phyloP scores from a whole-genome alignment of 2,888 invertebrate genomes.

The Drosophila demipolita region DNA sequence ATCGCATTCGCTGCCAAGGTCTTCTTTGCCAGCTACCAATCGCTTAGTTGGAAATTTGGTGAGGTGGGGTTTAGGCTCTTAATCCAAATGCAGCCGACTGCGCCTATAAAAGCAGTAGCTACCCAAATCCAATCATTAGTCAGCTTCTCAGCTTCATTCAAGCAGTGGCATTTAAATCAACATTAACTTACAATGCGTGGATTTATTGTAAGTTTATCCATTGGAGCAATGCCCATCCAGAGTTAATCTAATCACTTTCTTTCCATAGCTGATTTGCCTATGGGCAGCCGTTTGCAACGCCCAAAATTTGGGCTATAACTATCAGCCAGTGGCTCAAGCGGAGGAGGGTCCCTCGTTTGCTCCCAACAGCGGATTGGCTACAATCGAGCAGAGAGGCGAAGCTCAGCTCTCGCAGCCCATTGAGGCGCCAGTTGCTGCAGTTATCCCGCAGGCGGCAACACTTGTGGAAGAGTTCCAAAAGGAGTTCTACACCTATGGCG shows the following conservation, averaged over 20 bases:
- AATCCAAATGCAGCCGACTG: constrained; percentile 26
- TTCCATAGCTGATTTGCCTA: constrained; percentile 65
- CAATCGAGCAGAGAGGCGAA: constrained; percentile 50
- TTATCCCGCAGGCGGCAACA: constrained; percentile 60
- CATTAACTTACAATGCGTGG: constrained; percentile 62
- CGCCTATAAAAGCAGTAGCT: constrained; percentile 61
- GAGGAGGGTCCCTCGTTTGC: constrained; percentile 58
- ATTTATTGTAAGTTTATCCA: constrained; percentile 67
- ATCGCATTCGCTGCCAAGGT: constrained; percentile 66
- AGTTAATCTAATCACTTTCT: constrained; percentile 11
- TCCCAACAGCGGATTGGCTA: constrained; percentile 37
- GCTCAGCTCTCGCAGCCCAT: constrained; percentile 65
- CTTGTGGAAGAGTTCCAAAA: constrained; percentile 72
- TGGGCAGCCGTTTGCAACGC: constrained; percentile 68
- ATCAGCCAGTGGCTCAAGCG: constrained; percentile 71
- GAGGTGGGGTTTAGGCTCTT: constrained; percentile 36
- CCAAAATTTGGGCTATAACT: constrained; percentile 76
- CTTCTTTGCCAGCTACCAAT: constrained; percentile 31
- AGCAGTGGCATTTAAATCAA: constrained; percentile 15
- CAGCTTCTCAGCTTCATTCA: constrained; percentile 50
- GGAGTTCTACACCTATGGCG: constrained; percentile 82
- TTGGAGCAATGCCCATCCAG: background rate
- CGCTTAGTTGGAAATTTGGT: constrained; percentile 1
- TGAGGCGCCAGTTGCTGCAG: constrained; percentile 26
- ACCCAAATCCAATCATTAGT: constrained; percentile 57